phyloP scores from a whole-genome alignment of 2,888 invertebrate genomes.

The Beris chalybata region DNA sequence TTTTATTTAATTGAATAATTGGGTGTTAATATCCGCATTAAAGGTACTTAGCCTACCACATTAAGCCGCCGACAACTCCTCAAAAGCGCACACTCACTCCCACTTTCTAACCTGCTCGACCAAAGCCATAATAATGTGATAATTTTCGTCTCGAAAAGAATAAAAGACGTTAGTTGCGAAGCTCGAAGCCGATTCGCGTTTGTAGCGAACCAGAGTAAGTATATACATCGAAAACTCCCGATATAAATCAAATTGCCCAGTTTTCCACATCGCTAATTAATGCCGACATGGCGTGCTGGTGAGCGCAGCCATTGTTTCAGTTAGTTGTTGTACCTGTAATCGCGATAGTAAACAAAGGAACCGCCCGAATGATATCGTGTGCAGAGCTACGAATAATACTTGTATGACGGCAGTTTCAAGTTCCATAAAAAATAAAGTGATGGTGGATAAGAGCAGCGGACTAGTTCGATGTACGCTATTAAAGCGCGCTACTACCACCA shows the following conservation, averaged over 20 bases:
- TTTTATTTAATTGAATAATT: constrained; percentile 1
- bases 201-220: constrained; percentile 2
- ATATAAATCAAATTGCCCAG: constrained; percentile 30
- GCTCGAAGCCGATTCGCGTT: too few relatives aligned
- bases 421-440: constrained; percentile 22
- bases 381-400: constrained; percentile 1
- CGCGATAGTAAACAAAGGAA: constrained; percentile 18
- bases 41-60: not conserved
- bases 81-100: too few relatives aligned
- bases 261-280: constrained; percentile 30
- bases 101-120: too few relatives aligned
- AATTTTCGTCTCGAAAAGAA: constrained; percentile 25
- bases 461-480: not conserved
- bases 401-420: constrained; percentile 4
- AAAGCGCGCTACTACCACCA: not conserved
- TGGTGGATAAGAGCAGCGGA: constrained; percentile 14
- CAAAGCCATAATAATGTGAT: constrained; percentile 25
- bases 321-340: constrained; percentile 1
- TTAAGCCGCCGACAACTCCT: too few relatives aligned
- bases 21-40: constrained; percentile 14
- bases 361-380: constrained; percentile 22
- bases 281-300: constrained; percentile 27
- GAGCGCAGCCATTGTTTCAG: constrained; percentile 28
- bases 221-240: constrained; percentile 12
- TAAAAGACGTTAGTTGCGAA: not conserved